Percentiles rank a stretch among this genome's conserved stretches.
phyloP scores from a whole-genome alignment of 2,113 vertebrate genomes.

The Phasianus colchicus region DNA sequence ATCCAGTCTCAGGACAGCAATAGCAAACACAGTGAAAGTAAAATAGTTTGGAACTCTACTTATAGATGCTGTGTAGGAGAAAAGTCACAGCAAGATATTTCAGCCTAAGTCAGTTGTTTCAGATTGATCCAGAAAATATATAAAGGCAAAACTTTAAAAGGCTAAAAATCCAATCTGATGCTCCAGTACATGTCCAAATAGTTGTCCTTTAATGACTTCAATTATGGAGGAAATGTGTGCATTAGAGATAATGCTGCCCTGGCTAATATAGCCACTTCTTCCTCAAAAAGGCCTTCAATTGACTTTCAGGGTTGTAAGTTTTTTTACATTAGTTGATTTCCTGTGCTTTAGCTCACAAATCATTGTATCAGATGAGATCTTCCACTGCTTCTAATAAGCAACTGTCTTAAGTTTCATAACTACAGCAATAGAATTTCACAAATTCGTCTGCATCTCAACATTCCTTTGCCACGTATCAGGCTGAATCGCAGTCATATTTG shows the following conservation, averaged over 20 bases:
- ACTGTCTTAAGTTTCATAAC: background rate
- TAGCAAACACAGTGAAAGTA: background rate
- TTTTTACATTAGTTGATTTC: background rate
- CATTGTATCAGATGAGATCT: background rate
- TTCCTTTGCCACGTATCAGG: background rate
- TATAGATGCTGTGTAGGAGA: background rate
- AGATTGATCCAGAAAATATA: constrained; percentile 22
- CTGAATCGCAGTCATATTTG: background rate
- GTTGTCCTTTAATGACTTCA: background rate
- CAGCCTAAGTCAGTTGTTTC: background rate
- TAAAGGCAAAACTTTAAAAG: constrained; percentile 5
- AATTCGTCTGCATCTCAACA: background rate
- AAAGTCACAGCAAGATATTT: background rate
- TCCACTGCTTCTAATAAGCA: background rate
- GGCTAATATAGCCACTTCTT: background rate
- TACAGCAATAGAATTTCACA: background rate
- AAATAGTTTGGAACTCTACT: background rate
- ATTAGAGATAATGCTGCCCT: constrained; percentile 7
- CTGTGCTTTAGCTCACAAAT: background rate
- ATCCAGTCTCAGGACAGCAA: background rate
- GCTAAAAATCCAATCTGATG: constrained; percentile 28
- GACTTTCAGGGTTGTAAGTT: background rate
- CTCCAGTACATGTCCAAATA: background rate
- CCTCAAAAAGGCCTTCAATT: background rate
- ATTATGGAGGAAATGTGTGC: constrained; percentile 3